Evolutionary conservation across 1,140 invertebrate genomes (phyloP), one percentile per base, ranked within the genome.

Genomic region (Delia radicum): DNA sequence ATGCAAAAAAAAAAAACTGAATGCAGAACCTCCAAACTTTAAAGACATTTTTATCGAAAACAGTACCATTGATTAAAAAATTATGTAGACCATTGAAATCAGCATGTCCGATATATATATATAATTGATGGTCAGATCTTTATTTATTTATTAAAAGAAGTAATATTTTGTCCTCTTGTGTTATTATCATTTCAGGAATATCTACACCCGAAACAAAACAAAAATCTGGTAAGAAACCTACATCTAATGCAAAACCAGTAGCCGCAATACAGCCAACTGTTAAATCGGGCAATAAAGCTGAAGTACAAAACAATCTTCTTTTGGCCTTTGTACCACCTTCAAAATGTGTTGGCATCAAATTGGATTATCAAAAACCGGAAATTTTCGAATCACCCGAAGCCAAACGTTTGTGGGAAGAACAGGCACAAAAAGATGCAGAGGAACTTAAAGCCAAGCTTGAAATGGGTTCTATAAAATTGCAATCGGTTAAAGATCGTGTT

Each of bases 271-370:
- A 80, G 6, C 82, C 83, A 6, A 82, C 48, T 5, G 69, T 74
- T 12, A 77, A 75, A 13, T 28, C 67, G 6, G 33, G 48, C 0
- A 73, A 15, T 28, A 48, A 72, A 37, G 61, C 31, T 29, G 65
- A 77, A 15, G 8, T 73, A 0, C 73, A 73, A 24, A 82, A 83
- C 31, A 78, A 85, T 73, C 62, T 91, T 62, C 82, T 91, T 0
- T 86, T 91, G 77, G 88, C 89, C 0, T 89, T 89, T 37, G 88
- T 91, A 46, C 88, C 89, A 1, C 83, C 87, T 0, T 90, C 90
- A 0, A 88, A 90, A 81, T 89, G 89, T 74, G 85, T 91, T 15
- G 91, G 91, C 24, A 89, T 92, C 48, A 90, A 90, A 75, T 80
- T 90, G 6, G 87, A 88, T 73, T 80, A 87, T 78, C 81, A 88